Evolutionary conservation across 2,888 invertebrate species (phyloP), one percentile per base, ranked within the genome.

Genomic region (Artemia sinica): DNA sequence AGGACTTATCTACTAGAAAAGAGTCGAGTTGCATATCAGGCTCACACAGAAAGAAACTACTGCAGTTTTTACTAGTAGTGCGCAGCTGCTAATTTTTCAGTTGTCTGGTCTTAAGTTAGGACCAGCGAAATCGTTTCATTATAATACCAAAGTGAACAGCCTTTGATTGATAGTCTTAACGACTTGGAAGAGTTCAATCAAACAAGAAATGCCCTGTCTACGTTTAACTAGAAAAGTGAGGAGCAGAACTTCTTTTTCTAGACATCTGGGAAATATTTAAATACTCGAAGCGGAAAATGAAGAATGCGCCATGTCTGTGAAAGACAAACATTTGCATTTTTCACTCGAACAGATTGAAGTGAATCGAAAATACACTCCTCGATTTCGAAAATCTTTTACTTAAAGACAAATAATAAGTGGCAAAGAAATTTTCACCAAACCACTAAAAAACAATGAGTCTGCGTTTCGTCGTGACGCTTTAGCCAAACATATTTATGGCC

Each of bases 11-110:
- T 98, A 1, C 80, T 98, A 75, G 97, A 98, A 80, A 98, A 98
- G 79, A 94, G 94, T 0, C 81, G 97, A 14, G 95, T 98, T 3
- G 95, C 96, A 0, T 95, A 92, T 79, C 93, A 94, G 82, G 90
- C 95, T 0, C 79, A 84, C 1, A 91, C 88, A 0, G 97, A 98
- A 79, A 81, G 97, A 75, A 98, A 98, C 79, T 98, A 98, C 78
- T 97, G 98, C 76, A 86, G 98, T 72, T 98, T 98, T 80, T 98
- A 98, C 78, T 97, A 98, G 80, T 80, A 98, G 73, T 96, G 96
- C 77, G 85, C 94, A 0, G 88, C 91, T 2, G 82, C 86, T 63
- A 80, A 83, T 8, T 80, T 77, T 9, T 76, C 78, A 84, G 68
- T 82, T 86, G 75, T 85, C 87, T 0, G 84, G 89, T 71, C 78